These are phyloP conservation scores for Clitarchus hookeri DNA, from an alignment of 2,888 invertebrate species.

Conservation along the genomic window DNA sequence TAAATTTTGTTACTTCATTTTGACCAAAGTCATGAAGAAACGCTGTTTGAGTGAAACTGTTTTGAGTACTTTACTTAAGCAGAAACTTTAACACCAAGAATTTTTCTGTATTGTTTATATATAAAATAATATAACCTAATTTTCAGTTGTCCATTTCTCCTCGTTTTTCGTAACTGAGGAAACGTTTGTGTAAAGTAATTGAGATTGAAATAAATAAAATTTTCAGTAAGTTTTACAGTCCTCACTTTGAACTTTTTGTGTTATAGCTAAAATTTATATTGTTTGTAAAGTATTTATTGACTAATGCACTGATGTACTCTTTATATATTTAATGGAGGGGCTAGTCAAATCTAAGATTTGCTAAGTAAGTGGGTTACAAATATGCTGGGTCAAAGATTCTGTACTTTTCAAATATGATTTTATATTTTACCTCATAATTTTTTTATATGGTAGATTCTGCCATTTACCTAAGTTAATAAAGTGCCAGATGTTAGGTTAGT, in stretches of 20 bases:
- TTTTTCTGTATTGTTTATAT: not conserved
- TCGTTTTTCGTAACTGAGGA: not conserved
- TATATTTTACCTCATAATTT: not conserved
- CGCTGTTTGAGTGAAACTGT: not conserved
- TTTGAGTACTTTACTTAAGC: not conserved
- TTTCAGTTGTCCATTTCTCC: not conserved
- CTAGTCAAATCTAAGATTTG: not conserved
- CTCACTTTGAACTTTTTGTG: not conserved
- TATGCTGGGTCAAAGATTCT: not conserved
- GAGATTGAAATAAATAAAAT: not conserved
- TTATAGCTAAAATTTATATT: not conserved
- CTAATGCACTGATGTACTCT: not conserved
- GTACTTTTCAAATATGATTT: not conserved
- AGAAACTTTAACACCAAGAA: not conserved
- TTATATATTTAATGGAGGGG: not conserved
- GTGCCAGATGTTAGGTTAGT: not conserved
- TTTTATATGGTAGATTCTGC: too few species aligned
- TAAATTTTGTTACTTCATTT: not conserved
- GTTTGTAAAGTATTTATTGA: constrained; percentile 1
- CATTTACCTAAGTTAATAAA: not conserved
- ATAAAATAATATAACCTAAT: not conserved
- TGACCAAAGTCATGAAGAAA: not conserved
- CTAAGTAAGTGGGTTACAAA: not conserved
- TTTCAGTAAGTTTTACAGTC: not conserved
- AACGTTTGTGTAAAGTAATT: not conserved